A percentile compares a stretch with the other conserved stretches of the same genome.
These are phyloP conservation scores for Rhopalosiphum maidis DNA, from an alignment of 1,140 invertebrate species.

Conservation along the genomic window DNA sequence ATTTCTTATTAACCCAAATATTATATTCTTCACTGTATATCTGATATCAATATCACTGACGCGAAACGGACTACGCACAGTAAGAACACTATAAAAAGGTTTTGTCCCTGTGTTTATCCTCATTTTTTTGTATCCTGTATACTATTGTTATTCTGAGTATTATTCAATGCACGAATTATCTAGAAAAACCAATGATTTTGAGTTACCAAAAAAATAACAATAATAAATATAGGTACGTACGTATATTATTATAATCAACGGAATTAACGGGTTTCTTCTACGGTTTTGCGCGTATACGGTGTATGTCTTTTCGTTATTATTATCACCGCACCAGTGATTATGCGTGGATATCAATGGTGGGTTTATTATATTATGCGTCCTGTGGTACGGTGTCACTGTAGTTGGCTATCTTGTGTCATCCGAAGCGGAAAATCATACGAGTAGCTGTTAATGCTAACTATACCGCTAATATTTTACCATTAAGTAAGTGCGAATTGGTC, in stretches of 20 bases:
- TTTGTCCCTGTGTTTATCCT: conserved; percentile 8
- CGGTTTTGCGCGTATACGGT: conserved; percentile 34
- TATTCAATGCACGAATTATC: not conserved
- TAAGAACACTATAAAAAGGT: not conserved
- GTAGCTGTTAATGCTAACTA: not conserved
- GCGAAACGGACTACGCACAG: not conserved
- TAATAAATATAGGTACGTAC: not conserved
- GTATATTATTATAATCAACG: conserved; percentile 34
- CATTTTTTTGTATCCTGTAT: not conserved
- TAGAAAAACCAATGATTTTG: not conserved
- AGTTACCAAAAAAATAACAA: not conserved
- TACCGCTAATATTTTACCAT: conserved; percentile 4
- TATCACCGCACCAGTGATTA: conserved; percentile 43
- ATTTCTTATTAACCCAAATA: not conserved
- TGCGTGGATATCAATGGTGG: conserved; percentile 16
- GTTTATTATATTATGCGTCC: not conserved
- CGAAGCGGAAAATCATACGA: conserved; percentile 35
- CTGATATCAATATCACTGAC: not conserved
- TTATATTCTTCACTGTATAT: not conserved
- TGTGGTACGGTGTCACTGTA: not conserved
- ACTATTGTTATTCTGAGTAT: not conserved
- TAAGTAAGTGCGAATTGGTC: not conserved
- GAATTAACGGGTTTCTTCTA: conserved; percentile 41
- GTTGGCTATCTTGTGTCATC: not conserved
- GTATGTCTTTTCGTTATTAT: conserved; percentile 36